These are phyloP conservation scores for Cantharis lateralis DNA, from an alignment of 2,888 invertebrate species.

Conservation along the genomic window DNA sequence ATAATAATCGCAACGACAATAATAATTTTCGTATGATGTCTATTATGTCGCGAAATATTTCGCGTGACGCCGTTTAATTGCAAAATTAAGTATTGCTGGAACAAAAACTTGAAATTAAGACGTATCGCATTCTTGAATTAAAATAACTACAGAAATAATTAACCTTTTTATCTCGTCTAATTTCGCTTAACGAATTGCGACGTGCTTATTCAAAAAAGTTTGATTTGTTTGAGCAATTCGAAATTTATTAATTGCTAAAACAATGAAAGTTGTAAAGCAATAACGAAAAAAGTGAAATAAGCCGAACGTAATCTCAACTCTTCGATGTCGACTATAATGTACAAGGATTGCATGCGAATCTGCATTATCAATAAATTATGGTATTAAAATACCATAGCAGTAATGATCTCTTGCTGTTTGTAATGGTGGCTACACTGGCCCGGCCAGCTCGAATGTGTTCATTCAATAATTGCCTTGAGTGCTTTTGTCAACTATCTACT, in stretches of 20 bases:
- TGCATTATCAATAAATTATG: constrained; percentile 54
- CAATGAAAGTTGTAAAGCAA: constrained; percentile 6
- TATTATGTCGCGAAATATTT: not conserved
- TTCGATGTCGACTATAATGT: constrained; percentile 19
- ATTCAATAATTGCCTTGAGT: constrained; percentile 47
- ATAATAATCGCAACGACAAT: too few relatives aligned
- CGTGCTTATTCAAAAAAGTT: not conserved
- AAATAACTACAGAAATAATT: not conserved
- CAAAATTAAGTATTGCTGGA: not conserved
- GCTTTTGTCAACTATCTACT: constrained; percentile 30
- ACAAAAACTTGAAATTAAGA: not conserved
- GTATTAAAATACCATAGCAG: constrained; percentile 53
- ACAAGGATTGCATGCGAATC: constrained; percentile 48
- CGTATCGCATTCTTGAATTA: not conserved
- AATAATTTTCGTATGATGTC: too few relatives aligned
- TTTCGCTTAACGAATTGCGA: not conserved
- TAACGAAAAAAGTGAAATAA: constrained; percentile 24
- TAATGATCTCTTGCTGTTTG: constrained; percentile 53
- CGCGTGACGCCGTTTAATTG: not conserved
- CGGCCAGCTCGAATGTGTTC: constrained; percentile 39
- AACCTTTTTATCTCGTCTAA: not conserved
- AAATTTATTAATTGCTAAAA: not conserved
- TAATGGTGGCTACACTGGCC: constrained; percentile 41
- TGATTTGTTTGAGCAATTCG: not conserved
- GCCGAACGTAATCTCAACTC: constrained; percentile 21